phyloP scores from a whole-genome alignment of 2,888 invertebrate species.

The Onchidella celtica region DNA sequence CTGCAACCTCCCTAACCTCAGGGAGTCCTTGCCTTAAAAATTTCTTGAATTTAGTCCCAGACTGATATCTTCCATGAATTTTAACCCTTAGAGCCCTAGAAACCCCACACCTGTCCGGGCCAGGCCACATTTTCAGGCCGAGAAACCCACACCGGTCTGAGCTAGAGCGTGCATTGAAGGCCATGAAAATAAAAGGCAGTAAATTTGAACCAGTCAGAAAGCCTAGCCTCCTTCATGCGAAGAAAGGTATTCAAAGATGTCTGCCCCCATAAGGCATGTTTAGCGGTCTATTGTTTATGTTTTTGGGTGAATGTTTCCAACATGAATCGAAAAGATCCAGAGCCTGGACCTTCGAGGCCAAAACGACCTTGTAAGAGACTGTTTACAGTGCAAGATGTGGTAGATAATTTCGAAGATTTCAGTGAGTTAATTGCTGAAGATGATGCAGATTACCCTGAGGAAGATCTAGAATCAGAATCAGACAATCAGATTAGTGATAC shows the following conservation, averaged over 20 bases:
- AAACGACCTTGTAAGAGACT: not conserved
- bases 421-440: constrained; percentile 3
- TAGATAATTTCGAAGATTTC: not conserved
- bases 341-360: not conserved
- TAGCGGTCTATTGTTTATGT: not conserved
- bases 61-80: no score
- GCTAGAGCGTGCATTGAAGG: not conserved
- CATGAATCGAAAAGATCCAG: not conserved
- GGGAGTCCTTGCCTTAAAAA: no score
- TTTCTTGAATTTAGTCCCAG: no score
- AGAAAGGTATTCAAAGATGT: not conserved
- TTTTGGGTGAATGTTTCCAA: not conserved
- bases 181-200: not conserved
- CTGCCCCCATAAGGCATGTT: not conserved
- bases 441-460: constrained; percentile 21
- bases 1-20: no score
- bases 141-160: not conserved
- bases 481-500: no score
- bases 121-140: not conserved
- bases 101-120: not conserved
- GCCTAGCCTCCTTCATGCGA: not conserved
- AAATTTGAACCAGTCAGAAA: not conserved
- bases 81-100: not conserved
- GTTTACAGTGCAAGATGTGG: not conserved
- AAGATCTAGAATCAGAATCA: constrained; percentile 2